Percentiles rank a stretch among this genome's conserved stretches.
Conservation (phyloP, 2,113 vertebrate genomes). For the Menura novaehollandiae region DNA sequence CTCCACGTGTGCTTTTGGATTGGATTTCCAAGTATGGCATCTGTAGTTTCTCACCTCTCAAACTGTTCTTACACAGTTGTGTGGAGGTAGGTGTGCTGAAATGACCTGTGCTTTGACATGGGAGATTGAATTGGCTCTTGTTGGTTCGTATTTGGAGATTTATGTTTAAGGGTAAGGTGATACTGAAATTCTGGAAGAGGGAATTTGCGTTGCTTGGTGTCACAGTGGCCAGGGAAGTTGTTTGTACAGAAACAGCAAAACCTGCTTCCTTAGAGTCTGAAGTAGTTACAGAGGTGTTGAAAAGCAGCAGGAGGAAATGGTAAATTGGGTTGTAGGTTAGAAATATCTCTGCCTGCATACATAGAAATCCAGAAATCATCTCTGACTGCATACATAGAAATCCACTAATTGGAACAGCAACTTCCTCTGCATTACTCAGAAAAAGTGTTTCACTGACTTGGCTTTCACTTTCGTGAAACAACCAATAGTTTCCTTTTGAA, state of each 20-base stretch:
- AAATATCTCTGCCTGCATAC: not conserved
- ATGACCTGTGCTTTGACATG: not conserved
- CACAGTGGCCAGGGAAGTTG: not conserved
- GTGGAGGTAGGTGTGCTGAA: not conserved
- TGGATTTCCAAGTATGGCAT: not conserved
- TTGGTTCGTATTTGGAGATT: not conserved
- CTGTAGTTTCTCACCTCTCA: not conserved
- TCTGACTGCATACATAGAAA: constrained; percentile 4
- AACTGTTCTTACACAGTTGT: not conserved
- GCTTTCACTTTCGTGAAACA: constrained; percentile 32
- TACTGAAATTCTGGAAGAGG: not conserved
- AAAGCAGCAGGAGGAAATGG: not conserved
- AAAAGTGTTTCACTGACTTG: constrained; percentile 10
- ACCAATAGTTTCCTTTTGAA: not conserved
- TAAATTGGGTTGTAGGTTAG: not conserved
- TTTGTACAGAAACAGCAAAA: not conserved
- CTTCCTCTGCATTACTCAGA: constrained; percentile 30
- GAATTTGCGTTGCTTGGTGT: not conserved
- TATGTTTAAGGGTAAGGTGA: not conserved
- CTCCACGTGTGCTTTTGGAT: not conserved
- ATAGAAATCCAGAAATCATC: not conserved
- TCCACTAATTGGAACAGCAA: constrained; percentile 11
- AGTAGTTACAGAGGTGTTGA: not conserved
- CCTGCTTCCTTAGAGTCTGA: not conserved
- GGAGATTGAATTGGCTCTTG: not conserved